Evolutionary conservation across 23 tunicate genomes (phyloP).

Genomic region (Trididemnum clinides): DNA sequence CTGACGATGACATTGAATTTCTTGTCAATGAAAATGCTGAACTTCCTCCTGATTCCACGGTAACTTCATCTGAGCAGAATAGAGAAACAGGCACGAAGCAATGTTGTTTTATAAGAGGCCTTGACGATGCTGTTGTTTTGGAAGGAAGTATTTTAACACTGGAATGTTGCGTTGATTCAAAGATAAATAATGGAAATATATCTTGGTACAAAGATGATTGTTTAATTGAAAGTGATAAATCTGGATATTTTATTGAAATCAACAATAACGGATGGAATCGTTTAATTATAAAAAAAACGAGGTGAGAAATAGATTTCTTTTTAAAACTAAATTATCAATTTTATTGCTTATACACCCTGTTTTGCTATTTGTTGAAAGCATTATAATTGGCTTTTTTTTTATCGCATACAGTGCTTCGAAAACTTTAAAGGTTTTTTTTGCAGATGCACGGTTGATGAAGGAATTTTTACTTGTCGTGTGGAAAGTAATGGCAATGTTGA

Average conservation of each 20-base stretch:
- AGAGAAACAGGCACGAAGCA: background rate
- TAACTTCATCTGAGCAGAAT: background rate
- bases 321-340: too few relatives aligned
- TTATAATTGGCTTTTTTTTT: too few relatives aligned
- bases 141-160: slow-evolving; percentile 47
- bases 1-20: background rate
- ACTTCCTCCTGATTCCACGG: background rate
- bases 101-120: slow-evolving; percentile 10
- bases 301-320: slow-evolving; percentile 15
- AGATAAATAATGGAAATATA: background rate
- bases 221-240: background rate
- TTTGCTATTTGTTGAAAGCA: too few relatives aligned
- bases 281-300: slow-evolving; percentile 24
- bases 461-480: slow-evolving; percentile 36
- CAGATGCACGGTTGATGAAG: slow-evolving; percentile 51
- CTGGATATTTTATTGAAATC: slow-evolving; percentile 24
- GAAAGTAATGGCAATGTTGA: background rate
- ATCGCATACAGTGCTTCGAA: too few relatives aligned
- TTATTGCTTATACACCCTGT: too few relatives aligned
- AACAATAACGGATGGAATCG: slow-evolving; percentile 38
- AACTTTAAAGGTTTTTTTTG: background rate
- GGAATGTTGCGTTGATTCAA: slow-evolving; percentile 38
- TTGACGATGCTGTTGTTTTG: slow-evolving; percentile 24
- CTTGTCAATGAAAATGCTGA: background rate
- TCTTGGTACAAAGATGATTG: slow-evolving; percentile 48